These are phyloP conservation scores for Lepidurus packardi DNA, from an alignment of 1,140 invertebrate genomes.

Conservation along the genomic window DNA sequence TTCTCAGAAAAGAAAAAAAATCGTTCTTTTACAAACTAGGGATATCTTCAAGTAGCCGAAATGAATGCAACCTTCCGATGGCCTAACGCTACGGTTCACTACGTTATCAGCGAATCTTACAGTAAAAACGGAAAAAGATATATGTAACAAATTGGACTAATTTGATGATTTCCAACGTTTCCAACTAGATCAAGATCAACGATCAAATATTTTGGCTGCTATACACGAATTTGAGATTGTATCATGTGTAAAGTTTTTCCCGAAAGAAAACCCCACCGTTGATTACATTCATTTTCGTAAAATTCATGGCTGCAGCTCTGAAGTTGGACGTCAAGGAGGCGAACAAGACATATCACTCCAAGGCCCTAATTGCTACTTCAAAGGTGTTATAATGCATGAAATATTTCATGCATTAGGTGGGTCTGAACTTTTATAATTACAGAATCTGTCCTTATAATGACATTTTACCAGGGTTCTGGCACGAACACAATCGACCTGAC, in stretches of 20 bases:
- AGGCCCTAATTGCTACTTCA: constrained; percentile 24
- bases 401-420: constrained; percentile 31
- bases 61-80: not conserved
- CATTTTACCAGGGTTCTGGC: constrained; percentile 28
- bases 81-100: not conserved
- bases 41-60: not conserved
- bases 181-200: not conserved
- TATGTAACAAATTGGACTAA: not conserved
- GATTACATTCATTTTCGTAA: constrained; percentile 30
- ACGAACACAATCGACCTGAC: constrained; percentile 32
- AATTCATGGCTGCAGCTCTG: constrained; percentile 27
- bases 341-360: constrained; percentile 27
- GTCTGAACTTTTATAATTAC: not conserved
- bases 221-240: not conserved
- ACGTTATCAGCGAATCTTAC: not conserved
- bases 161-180: not conserved
- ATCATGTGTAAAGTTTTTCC: not conserved
- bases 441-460: not conserved
- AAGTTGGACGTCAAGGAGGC: constrained; percentile 30
- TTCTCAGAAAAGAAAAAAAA: too few species aligned
- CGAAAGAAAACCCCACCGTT: not conserved
- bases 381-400: constrained; percentile 31
- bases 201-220: not conserved
- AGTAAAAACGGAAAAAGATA: not conserved
- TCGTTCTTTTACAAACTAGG: not conserved